Conservation (phyloP, 2,113 vertebrate genomes). For the Dendropsophus ebraccatus region DNA sequence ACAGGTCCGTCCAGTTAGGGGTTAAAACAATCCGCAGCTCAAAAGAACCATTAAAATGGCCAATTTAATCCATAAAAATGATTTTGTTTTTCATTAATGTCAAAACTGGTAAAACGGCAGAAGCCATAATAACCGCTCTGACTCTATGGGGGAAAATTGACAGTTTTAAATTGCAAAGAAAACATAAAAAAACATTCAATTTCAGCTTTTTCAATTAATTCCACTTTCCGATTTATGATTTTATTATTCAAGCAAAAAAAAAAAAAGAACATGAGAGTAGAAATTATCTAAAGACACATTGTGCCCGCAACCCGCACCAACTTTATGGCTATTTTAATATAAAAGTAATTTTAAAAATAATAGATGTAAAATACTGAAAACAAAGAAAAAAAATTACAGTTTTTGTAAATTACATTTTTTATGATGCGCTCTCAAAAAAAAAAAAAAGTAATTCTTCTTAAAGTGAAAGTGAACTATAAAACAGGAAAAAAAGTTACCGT, state of each 20-base stretch:
- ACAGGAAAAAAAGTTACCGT: conserved; percentile 13
- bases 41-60: neutral
- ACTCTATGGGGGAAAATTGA: conserved; percentile 48
- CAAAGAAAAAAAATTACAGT: conserved; percentile 63
- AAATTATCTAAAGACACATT: conserved; percentile 63
- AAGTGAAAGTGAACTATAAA: conserved; percentile 46
- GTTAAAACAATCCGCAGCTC: conserved; percentile 24
- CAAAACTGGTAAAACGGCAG: conserved; percentile 46
- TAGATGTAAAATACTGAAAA: conserved; percentile 69
- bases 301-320: conserved; percentile 65
- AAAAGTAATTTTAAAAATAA: conserved; percentile 75
- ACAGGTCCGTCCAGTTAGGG: neutral
- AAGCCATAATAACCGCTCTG: conserved; percentile 5
- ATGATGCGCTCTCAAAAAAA: conserved; percentile 69
- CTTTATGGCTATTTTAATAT: conserved; percentile 73
- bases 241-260: conserved; percentile 71
- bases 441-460: conserved; percentile 69
- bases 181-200: conserved; percentile 69
- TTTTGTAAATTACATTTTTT: conserved; percentile 74
- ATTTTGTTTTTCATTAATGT: conserved; percentile 55
- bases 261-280: conserved; percentile 65
- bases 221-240: conserved; percentile 70
- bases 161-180: conserved; percentile 65
- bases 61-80: conserved; percentile 47
- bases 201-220: conserved; percentile 74